Evolutionary conservation across 1,140 invertebrate genomes (phyloP), one percentile per base, ranked within the genome.

Genomic region (Gerris buenoi): DNA sequence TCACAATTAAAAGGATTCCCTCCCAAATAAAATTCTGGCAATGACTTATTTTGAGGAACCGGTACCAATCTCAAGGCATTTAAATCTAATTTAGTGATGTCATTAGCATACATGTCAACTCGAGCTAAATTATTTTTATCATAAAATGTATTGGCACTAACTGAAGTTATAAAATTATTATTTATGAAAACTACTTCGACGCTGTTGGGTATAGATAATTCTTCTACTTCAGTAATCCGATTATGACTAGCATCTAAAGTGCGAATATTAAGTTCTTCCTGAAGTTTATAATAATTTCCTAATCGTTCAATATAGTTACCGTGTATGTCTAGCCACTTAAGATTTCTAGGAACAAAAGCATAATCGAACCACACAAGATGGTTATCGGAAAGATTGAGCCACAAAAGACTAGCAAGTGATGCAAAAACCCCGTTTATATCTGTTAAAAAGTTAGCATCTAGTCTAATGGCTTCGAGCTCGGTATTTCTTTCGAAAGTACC

Each of bases 1-100:
- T 95, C 90, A 76, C 91, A 95, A 71, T 90, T 85, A 77, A 94
- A 93, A 0, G 90, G 89, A 77, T 95, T 95, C 1, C 90, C 90
- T 59, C 90, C 90, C 61, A 93, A 81, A 75, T 91, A 92, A 75
- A 93, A 90, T 75, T 93, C 90, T 0, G 91, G 90, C 68, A 92
- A 76, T 0, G 83, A 80, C 71, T 85, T 84, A 29, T 85, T 84
- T 15, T 81, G 77, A 27, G 85, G 83, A 69, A 90, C 85, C 3
- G 84, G 83, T n/a, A 83, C 82, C 68, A 94, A 78, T 27, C 89
- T 80, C 66, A 94, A 78, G 67, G 90, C 86, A 71, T 88, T 87
- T 68, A 92, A 77, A 70, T 93, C 89, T 78, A 95, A 80, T 70
- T 85, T 88, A 67, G 85, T 84, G 74, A 95, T 79, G 76, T 89